These are phyloP conservation scores for Platycercus adscitus DNA, from an alignment of 2,113 vertebrate species.

Conservation along the genomic window DNA sequence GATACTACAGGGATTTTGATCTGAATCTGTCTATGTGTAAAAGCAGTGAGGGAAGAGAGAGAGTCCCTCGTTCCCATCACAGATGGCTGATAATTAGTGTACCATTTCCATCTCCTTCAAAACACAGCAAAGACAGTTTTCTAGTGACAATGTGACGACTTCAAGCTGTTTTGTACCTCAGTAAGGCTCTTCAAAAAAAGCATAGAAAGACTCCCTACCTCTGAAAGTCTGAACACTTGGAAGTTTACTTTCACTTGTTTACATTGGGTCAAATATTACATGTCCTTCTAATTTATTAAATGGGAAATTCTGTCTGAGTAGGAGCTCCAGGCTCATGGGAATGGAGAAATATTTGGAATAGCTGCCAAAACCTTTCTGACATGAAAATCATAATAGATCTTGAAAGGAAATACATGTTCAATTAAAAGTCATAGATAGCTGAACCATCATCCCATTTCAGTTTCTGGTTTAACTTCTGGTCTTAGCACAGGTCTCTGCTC, in stretches of 20 bases:
- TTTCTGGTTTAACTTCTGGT: background rate
- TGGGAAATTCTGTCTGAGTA: background rate
- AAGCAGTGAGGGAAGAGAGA: background rate
- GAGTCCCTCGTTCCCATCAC: slow-evolving; percentile 10
- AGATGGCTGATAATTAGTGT: slow-evolving; percentile 52
- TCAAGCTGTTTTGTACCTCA: slow-evolving; percentile 21
- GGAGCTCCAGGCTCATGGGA: background rate
- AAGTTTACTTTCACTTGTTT: background rate
- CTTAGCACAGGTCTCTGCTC: background rate
- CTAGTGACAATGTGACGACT: background rate
- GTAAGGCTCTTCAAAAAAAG: background rate
- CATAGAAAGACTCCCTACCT: background rate
- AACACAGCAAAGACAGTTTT: background rate
- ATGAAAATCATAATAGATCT: background rate
- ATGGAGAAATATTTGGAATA: background rate
- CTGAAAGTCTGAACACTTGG: background rate
- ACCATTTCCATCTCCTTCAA: background rate
- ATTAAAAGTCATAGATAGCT: background rate
- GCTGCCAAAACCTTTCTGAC: background rate
- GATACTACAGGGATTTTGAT: slow-evolving; percentile 22
- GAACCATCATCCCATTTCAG: background rate
- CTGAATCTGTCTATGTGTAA: slow-evolving; percentile 1
- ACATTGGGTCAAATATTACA: background rate
- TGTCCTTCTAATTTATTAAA: background rate
- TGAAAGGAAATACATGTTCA: background rate